Evolutionary conservation across 2,113 vertebrate genomes (phyloP).

Genomic region (Anser cygnoides): DNA sequence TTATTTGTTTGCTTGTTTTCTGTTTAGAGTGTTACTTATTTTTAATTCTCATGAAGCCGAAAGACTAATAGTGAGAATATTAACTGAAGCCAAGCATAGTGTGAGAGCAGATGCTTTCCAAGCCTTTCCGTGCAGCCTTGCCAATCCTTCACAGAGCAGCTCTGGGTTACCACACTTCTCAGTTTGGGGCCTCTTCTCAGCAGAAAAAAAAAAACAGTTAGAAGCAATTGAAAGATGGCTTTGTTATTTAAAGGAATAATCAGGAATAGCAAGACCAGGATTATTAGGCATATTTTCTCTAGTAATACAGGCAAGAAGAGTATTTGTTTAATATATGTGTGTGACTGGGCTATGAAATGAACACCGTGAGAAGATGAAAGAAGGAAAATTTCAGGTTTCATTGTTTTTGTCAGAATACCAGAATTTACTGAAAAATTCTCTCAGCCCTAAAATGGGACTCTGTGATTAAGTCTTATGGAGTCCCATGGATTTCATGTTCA

Average conservation of each 20-base stretch:
- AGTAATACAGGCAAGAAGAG: neutral
- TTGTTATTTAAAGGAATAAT: conserved; percentile 28
- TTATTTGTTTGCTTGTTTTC: conserved; percentile 56
- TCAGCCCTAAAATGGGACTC: neutral
- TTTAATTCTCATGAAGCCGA: conserved; percentile 45
- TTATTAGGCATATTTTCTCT: neutral
- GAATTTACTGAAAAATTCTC: neutral
- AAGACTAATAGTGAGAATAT: conserved; percentile 45
- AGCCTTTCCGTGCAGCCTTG: conserved; percentile 11
- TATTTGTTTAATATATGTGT: neutral
- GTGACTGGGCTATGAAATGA: neutral
- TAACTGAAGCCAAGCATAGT: conserved; percentile 41
- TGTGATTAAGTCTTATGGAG: neutral
- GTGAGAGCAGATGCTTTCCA: conserved; percentile 64
- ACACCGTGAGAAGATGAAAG: neutral
- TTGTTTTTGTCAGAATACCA: neutral
- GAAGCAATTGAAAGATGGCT: neutral
- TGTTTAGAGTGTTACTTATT: conserved; percentile 31
- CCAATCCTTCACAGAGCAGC: conserved; percentile 26
- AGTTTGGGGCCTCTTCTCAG: neutral
- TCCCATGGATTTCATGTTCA: neutral
- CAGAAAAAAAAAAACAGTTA: neutral
- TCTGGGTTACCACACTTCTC: neutral
- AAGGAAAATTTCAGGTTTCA: conserved; percentile 15
- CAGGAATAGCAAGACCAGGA: neutral